Evolutionary conservation across 2,797 vertebrate species (phyloP).

Genomic region (Enteromius anoplus): DNA sequence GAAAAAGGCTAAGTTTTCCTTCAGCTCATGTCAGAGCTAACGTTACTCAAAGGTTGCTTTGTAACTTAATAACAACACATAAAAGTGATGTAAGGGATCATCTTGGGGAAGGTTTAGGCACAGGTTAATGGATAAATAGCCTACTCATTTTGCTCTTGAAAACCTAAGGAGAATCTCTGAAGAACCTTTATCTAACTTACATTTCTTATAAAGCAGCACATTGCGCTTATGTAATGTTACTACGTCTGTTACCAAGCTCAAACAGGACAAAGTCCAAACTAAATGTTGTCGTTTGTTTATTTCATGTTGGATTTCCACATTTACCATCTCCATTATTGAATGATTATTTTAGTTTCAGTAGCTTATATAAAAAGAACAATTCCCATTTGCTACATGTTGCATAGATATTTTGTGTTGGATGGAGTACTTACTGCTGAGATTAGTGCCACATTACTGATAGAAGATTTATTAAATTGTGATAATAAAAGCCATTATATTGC

Average conservation of each 20-base stretch:
- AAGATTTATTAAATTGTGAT: slow-evolving; percentile 51
- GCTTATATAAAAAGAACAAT: neutral
- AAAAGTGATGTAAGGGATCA: neutral
- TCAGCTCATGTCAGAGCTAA: neutral
- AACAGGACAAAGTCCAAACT: neutral
- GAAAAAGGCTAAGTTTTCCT: neutral
- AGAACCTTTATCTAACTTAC: neutral
- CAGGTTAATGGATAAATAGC: neutral
- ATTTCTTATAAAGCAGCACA: neutral
- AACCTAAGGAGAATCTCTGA: neutral
- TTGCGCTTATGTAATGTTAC: neutral
- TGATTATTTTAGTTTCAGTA: slow-evolving; percentile 3
- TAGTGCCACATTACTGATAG: slow-evolving; percentile 44
- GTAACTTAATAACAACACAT: neutral
- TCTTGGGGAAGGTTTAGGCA: neutral
- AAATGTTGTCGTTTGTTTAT: neutral
- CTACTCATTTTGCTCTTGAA: neutral
- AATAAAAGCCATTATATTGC: slow-evolving; percentile 43
- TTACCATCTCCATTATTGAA: slow-evolving; percentile 14
- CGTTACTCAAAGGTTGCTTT: neutral
- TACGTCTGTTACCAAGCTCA: neutral
- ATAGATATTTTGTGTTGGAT: slow-evolving; percentile 14
- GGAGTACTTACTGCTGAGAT: slow-evolving; percentile 31
- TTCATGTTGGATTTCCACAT: slow-evolving; percentile 1
- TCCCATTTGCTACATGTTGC: slow-evolving; percentile 7